Evolutionary conservation across 2,797 vertebrate species (phyloP).

Genomic region (Momotus momota): DNA sequence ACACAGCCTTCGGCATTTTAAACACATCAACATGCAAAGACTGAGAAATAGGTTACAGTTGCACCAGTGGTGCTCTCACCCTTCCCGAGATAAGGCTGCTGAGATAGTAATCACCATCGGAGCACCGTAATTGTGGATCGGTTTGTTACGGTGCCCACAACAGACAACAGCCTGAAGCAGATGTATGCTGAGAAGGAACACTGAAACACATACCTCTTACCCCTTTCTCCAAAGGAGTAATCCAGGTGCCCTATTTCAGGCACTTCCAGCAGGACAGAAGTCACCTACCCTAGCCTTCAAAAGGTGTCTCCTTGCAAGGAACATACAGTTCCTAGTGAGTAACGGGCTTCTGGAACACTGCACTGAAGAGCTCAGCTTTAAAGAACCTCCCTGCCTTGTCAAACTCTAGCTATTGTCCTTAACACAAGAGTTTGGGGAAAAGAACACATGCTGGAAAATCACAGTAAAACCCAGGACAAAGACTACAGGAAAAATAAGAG

Average conservation of each 20-base stretch:
- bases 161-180: neutral
- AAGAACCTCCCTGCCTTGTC: neutral
- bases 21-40: neutral
- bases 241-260: neutral
- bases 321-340: neutral
- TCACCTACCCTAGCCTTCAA: neutral
- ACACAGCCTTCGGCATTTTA: neutral
- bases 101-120: neutral
- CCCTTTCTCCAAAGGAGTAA: neutral
- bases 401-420: neutral
- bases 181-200: neutral
- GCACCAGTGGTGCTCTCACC: neutral
- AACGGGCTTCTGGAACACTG: neutral
- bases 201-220: neutral
- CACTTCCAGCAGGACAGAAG: neutral
- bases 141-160: neutral
- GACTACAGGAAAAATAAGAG: neutral
- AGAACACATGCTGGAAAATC: neutral
- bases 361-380: neutral
- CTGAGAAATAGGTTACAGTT: neutral
- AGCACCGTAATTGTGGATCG: neutral
- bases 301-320: neutral
- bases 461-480: neutral
- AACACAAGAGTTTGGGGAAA: neutral
- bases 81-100: neutral